Conservation (phyloP, 2,797 vertebrate genomes). For the Mormyrops attenuatus region DNA sequence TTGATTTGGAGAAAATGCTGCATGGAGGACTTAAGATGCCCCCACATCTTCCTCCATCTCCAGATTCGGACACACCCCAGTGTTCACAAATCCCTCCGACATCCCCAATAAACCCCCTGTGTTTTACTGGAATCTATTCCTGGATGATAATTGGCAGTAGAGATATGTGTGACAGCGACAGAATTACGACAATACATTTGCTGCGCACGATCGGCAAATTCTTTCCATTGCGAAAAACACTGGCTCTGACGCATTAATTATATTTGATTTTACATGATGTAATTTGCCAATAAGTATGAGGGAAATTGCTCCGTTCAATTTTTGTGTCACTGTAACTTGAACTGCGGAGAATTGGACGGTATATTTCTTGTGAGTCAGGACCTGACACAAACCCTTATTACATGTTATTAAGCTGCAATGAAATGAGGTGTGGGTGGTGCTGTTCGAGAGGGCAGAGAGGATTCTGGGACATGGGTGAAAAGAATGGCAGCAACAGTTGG, state of each 20-base stretch:
- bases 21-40: not conserved
- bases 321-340: constrained; percentile 34
- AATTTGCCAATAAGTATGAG: constrained; percentile 63
- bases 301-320: constrained; percentile 51
- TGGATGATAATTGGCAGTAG: not conserved
- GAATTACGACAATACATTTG: not conserved
- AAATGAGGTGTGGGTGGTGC: constrained; percentile 39
- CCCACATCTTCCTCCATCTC: not conserved
- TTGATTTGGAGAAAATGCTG: not conserved
- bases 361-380: constrained; percentile 30
- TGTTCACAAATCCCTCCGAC: not conserved
- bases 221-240: not conserved
- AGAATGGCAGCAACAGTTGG: not conserved
- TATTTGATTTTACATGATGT: constrained; percentile 53
- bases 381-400: constrained; percentile 54
- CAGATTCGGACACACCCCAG: not conserved
- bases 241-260: constrained; percentile 48
- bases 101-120: not conserved
- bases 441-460: not conserved
- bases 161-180: not conserved
- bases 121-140: not conserved
- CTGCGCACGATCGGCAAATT: not conserved
- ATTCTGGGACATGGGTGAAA: not conserved
- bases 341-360: constrained; percentile 5
- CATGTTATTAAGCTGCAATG: constrained; percentile 51